Conservation (phyloP, 2,888 invertebrate species). For the Eupithecia exiguata region DNA sequence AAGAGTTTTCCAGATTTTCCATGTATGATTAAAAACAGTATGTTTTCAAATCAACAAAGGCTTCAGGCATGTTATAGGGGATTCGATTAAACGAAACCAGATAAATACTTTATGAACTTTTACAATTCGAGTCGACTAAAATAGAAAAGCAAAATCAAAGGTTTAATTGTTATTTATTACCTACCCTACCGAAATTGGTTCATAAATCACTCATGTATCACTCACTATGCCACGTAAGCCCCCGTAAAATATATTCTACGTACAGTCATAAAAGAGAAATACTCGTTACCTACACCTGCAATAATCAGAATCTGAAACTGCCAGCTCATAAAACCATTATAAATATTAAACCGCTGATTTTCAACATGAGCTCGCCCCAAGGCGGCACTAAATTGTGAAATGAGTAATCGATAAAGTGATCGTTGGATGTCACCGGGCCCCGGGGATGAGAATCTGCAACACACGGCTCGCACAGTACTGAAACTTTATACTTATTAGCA, state of each 20-base stretch:
- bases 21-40: not conserved
- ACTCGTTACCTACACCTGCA: conserved; percentile 14
- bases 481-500: conserved; percentile 6
- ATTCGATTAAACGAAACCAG: not conserved
- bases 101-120: not conserved
- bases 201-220: not conserved
- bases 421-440: conserved; percentile 42
- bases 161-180: no score
- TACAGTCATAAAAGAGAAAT: conserved; percentile 9
- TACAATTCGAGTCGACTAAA: not conserved
- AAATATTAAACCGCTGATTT: conserved; percentile 29
- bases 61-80: not conserved
- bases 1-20: conserved; percentile 10
- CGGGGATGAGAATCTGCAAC: conserved; percentile 21
- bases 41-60: not conserved
- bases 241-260: not conserved
- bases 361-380: conserved; percentile 30
- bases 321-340: conserved; percentile 29
- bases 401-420: conserved; percentile 46
- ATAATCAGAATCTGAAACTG: conserved; percentile 15
- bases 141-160: not conserved
- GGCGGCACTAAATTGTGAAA: conserved; percentile 39
- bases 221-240: not conserved
- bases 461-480: not conserved
- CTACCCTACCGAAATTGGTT: not conserved